Base-by-base conservation (phyloP, 2,113 vertebrate species). In the Seriola aureovittata region DNA sequence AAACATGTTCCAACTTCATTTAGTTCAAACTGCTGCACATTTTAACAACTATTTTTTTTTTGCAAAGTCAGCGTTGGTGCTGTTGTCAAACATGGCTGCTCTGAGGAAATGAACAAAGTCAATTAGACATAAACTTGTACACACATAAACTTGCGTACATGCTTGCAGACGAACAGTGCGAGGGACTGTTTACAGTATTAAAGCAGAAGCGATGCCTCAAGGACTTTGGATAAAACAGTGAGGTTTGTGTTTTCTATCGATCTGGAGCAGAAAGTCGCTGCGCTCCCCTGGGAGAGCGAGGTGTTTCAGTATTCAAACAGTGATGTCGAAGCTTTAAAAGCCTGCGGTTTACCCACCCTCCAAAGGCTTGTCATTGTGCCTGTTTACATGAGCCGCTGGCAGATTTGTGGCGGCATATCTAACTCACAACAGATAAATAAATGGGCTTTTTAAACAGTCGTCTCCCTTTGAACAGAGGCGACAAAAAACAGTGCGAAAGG, bases 351-450 rank as follows among this genome's bases (percentile, higher is more conserved):
- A 58, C 52, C 54, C 8, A 7, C 75, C 86, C 81, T 75, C 77
- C 52, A 48, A 85, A 75, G 64, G 42, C 82, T 85, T 70, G 84
- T 81, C 87, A 69, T 55, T 42, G 79, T 60, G 40, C 40, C 46
- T 80, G 89, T 85, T 85, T 81, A 74, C 85, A 79, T 11, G 78
- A 68, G 82, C 71, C 46, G 64, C 67, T 63, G 74, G 81, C 72
- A 75, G 73, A 77, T 70, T 83, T 75, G 69, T 29, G 72, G 77
- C 23, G 3, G 58, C 74, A 0, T 36, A 50, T 81, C 69, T 84
- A 80, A 76, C 74, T 85, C 78, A 5, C 46, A 57, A 11, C 84
- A 78, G 78, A 82, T 77, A 75, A 74, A 82, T 75, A 85, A 88
- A 82, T 13, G 8, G 25, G 38, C 8, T 71, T 75, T 72, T 84